Percentiles rank a stretch among this genome's conserved stretches.
phyloP scores from a whole-genome alignment of 2,888 invertebrate species.

The Escarpia spicata region DNA sequence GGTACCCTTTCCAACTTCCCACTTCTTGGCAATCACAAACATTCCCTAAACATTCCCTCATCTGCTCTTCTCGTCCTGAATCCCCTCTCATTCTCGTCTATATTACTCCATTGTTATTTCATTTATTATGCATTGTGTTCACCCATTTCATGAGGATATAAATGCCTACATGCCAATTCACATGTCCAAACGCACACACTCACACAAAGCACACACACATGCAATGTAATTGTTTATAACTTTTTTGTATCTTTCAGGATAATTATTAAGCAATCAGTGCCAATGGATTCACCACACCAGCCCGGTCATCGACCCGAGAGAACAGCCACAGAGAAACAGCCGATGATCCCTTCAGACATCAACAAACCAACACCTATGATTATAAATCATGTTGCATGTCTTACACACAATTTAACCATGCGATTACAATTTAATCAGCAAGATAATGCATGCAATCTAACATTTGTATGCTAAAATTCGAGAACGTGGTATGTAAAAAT shows the following conservation, averaged over 20 bases:
- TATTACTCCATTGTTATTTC: not conserved
- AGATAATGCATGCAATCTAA: not conserved
- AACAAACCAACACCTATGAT: not conserved
- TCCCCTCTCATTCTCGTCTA: not conserved
- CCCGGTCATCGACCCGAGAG: not conserved
- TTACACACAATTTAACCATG: not conserved
- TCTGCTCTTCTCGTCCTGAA: not conserved
- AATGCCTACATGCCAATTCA: not conserved
- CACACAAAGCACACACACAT: not conserved
- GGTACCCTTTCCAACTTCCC: not conserved
- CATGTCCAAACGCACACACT: not conserved
- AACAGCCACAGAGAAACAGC: not conserved
- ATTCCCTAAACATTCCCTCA: not conserved
- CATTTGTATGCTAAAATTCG: not conserved
- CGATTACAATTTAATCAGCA: not conserved
- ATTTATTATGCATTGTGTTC: too few relatives aligned
- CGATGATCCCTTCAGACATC: not conserved
- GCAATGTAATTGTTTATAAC: not conserved
- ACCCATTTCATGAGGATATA: not conserved
- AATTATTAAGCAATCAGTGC: not conserved
- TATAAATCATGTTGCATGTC: not conserved
- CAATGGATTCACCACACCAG: not conserved
- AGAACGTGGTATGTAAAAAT: not conserved
- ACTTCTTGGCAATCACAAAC: not conserved
- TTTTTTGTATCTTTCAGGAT: not conserved